A percentile compares a stretch with the other conserved stretches of the same genome.
Evolutionary conservation across 2,888 invertebrate species (phyloP).

Genomic region (Zygogramma bicolorata): DNA sequence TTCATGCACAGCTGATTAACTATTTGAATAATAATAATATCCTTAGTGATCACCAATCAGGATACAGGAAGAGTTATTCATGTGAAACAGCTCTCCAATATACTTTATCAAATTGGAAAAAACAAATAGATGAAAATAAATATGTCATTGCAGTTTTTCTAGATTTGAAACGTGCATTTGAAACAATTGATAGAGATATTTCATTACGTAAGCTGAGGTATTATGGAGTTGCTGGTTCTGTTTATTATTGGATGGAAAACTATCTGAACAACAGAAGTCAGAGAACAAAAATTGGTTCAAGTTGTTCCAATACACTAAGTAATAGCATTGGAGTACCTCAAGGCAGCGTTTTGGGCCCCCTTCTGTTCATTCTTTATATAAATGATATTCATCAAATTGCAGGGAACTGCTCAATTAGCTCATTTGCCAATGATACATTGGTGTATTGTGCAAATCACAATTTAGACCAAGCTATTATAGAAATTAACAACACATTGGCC

Average conservation of each 20-base stretch:
- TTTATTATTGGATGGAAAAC: neutral
- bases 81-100: neutral
- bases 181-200: neutral
- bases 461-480: neutral
- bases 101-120: neutral
- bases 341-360: neutral
- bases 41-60: neutral
- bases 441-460: too few species aligned
- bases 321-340: neutral
- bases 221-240: neutral
- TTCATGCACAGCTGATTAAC: neutral
- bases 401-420: neutral
- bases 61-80: neutral
- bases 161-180: too few species aligned
- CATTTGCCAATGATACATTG: neutral
- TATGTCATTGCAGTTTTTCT: neutral
- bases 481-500: neutral
- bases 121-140: neutral
- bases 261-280: neutral
- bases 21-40: neutral
- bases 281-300: neutral
- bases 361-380: neutral
- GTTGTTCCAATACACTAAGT: neutral
- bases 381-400: neutral
- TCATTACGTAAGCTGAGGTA: conserved; percentile 4